A percentile compares a stretch with the other conserved stretches of the same genome.
phyloP scores from a whole-genome alignment of 1,140 invertebrate species.

The Monomorium pharaonis region DNA sequence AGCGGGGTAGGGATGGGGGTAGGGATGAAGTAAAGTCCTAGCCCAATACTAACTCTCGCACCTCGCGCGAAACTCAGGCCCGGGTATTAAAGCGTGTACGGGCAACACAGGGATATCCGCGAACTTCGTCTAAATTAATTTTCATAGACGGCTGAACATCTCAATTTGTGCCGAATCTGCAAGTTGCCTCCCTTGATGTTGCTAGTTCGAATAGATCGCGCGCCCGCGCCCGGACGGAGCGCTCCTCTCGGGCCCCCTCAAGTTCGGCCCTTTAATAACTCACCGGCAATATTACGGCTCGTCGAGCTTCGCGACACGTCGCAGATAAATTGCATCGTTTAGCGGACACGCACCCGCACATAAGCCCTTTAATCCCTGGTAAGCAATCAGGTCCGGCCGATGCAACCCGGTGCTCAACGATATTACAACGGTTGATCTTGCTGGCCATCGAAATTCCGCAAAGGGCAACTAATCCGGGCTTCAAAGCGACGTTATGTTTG shows the following conservation, averaged over 20 bases:
- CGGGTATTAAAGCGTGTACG: constrained; percentile 43
- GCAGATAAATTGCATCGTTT: constrained; percentile 67
- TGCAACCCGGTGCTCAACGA: constrained; percentile 38
- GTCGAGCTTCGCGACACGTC: constrained; percentile 60
- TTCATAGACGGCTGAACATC: constrained; percentile 53
- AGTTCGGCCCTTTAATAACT: constrained; percentile 68
- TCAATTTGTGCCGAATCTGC: constrained; percentile 57
- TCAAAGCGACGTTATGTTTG: constrained; percentile 58
- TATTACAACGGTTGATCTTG: constrained; percentile 61
- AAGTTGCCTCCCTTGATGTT: constrained; percentile 28
- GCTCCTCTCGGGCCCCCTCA: constrained; percentile 26
- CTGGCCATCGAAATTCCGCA: constrained; percentile 55
- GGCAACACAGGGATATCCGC: constrained; percentile 50
- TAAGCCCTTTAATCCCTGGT: constrained; percentile 64
- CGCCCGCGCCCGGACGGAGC: not conserved
- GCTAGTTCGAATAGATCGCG: constrained; percentile 52
- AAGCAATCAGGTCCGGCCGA: constrained; percentile 43
- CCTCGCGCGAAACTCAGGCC: constrained; percentile 44
- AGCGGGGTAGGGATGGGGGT: too few species aligned
- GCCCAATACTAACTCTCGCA: constrained; percentile 29
- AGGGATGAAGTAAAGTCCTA: constrained; percentile 13
- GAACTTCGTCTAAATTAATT: constrained; percentile 58
- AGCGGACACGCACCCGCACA: constrained; percentile 52
- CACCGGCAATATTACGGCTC: constrained; percentile 67
- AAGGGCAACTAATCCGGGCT: constrained; percentile 48